A percentile compares a stretch with the other conserved stretches of the same genome.
These are phyloP conservation scores for Aricia agestis DNA, from an alignment of 1,140 invertebrate species.

Conservation along the genomic window DNA sequence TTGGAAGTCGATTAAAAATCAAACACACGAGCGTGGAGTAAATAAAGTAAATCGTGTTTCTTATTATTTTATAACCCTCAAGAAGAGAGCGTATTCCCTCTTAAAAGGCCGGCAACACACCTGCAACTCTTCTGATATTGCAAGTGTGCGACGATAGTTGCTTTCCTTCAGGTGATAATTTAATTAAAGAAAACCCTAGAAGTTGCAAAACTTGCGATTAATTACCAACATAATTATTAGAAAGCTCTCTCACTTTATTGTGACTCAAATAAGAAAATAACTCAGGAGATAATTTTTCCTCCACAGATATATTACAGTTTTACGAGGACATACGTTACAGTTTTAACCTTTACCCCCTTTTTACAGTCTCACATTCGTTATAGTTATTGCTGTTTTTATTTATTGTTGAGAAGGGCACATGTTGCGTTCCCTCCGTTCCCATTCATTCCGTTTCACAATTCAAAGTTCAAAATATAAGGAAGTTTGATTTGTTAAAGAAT, in stretches of 20 bases:
- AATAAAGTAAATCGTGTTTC: too few relatives aligned
- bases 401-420: not conserved
- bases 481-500: too few relatives aligned
- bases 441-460: not conserved
- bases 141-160: too few relatives aligned
- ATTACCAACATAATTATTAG: not conserved
- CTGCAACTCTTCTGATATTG: too few relatives aligned
- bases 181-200: not conserved
- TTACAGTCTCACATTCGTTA: not conserved
- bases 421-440: not conserved
- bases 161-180: too few relatives aligned
- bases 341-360: not conserved
- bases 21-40: too few relatives aligned
- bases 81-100: too few relatives aligned
- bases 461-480: not conserved
- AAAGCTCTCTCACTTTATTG: not conserved
- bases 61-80: too few relatives aligned
- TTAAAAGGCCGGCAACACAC: too few relatives aligned
- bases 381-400: not conserved
- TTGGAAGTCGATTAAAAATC: too few relatives aligned
- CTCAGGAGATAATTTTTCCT: not conserved
- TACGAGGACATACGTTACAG: not conserved
- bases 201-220: not conserved
- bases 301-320: not conserved
- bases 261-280: conserved; percentile 1